Evolutionary conservation across 2,888 invertebrate genomes (phyloP).

Genomic region (Rhabditoides inermis): DNA sequence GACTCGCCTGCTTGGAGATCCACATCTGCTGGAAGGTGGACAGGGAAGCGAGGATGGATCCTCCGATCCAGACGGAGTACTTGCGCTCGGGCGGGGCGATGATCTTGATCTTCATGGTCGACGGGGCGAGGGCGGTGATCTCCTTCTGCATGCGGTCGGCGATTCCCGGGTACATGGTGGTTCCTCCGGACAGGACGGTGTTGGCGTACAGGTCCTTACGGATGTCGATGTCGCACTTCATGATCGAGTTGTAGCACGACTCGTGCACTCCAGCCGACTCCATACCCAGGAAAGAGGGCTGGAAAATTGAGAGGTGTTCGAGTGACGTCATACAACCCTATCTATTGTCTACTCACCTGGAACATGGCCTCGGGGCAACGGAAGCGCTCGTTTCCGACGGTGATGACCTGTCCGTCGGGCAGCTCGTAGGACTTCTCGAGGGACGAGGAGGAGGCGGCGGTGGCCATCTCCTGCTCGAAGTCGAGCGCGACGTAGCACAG

Average conservation of each 20-base stretch:
- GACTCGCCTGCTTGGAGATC: slow-evolving; percentile 63
- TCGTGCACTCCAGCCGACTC: slow-evolving; percentile 61
- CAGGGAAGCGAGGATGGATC: slow-evolving; percentile 84
- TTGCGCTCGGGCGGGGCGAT: slow-evolving; percentile 72
- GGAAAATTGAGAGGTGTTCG: too few species aligned
- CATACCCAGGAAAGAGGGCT: slow-evolving; percentile 72
- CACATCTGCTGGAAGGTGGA: slow-evolving; percentile 86
- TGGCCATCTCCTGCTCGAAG: slow-evolving; percentile 89
- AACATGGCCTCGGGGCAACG: slow-evolving; percentile 80
- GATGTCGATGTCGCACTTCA: slow-evolving; percentile 86
- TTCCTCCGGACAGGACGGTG: slow-evolving; percentile 52
- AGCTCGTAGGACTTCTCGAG: slow-evolving; percentile 81
- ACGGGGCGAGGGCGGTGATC: too few species aligned
- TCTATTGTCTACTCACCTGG: too few species aligned
- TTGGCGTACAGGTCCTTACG: slow-evolving; percentile 79
- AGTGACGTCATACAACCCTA: too few species aligned
- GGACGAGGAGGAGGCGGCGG: slow-evolving; percentile 78
- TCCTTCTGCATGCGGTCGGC: slow-evolving; percentile 96
- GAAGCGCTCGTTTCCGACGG: slow-evolving; percentile 64
- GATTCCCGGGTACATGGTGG: slow-evolving; percentile 90
- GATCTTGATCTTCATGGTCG: slow-evolving; percentile 62
- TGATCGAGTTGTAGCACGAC: slow-evolving; percentile 73
- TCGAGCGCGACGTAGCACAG: slow-evolving; percentile 95
- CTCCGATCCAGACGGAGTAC: slow-evolving; percentile 96
- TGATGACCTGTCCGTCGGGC: slow-evolving; percentile 71